Base-by-base conservation (phyloP, 2,113 vertebrate species). In the Rhinoptilus africanus region DNA sequence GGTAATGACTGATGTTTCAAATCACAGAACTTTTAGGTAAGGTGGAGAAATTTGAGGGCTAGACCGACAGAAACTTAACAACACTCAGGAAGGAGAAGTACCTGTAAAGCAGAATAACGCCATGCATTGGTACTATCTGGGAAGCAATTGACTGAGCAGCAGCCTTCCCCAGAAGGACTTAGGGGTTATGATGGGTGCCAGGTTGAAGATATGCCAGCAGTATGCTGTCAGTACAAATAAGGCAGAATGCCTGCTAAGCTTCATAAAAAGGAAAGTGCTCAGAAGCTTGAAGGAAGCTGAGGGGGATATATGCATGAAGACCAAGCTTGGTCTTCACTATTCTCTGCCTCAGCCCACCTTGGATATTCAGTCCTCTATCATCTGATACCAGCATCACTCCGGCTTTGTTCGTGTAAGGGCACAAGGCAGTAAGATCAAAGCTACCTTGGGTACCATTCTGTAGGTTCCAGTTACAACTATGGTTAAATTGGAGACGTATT, bases 341-440 rank as follows among this genome's bases (percentile, higher is more conserved):
- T 45, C n/a, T 93, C 54, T 73, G 41, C 45, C 69, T 91, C 37
- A 77, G 4, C 26, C 26, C 35, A 67, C 15, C 24, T 51, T 75
- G 35, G 26, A 47, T 63, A 14, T 14, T 78, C 57, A 59, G 56
- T 28, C 35, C 34, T 76, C 37, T 95, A 6, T 81, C 84, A 63
- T 64, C 54, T 81, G 63, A 89, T 74, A 77, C 47, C 26, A 74
- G 28, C 27, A 82, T 41, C 39, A 26, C n/a, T 91, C 43, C 4
- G 2, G 13, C 45, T 51, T 94, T 93, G 43, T 71, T 93, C 45
- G 15, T 32, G 37, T 15, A 45, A 50, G 14, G 23, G 57, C 24
- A n/a, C n/a, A 30, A 79, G 39, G 30, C 15, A 48, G 20, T 57
- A 90, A 93, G 93, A 95, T 97, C 93, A 93, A 96, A 96, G 92